Evolutionary conservation across 2,797 vertebrate genomes (phyloP).

Genomic region (Macropodus opercularis): DNA sequence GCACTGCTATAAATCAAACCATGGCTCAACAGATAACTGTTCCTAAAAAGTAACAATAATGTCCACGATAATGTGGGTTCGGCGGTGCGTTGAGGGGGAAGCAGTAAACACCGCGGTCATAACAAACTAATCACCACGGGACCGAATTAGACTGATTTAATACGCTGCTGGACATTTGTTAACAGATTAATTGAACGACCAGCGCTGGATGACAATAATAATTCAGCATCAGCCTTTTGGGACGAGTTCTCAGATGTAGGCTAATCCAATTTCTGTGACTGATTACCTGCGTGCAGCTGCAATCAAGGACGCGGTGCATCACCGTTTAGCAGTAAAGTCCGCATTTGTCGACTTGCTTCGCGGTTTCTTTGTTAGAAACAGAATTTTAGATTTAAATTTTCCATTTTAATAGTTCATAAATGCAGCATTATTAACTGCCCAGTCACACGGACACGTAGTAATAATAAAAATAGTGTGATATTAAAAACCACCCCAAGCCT

Average conservation of each 20-base stretch:
- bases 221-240: slow-evolving; percentile 4
- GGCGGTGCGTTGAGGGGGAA: slow-evolving; percentile 51
- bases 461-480: neutral
- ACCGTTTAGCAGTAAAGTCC: neutral
- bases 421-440: slow-evolving; percentile 1
- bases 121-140: slow-evolving; percentile 53
- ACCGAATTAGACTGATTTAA: slow-evolving; percentile 48
- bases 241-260: slow-evolving; percentile 6
- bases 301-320: neutral
- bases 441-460: neutral
- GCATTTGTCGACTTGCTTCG: slow-evolving; percentile 1
- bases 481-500: too few species aligned
- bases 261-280: slow-evolving; percentile 31
- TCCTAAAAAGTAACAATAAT: slow-evolving; percentile 47
- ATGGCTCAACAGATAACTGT: slow-evolving; percentile 32
- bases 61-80: slow-evolving; percentile 43
- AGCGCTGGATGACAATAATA: slow-evolving; percentile 33
- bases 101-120: slow-evolving; percentile 48
- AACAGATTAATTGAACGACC: slow-evolving; percentile 50
- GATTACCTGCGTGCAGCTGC: slow-evolving; percentile 34
- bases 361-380: neutral
- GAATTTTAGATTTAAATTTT: too few species aligned
- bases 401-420: slow-evolving; percentile 10
- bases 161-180: slow-evolving; percentile 54
- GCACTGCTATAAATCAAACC: slow-evolving; percentile 38